Evolutionary conservation across 2,797 vertebrate species (phyloP).

Genomic region (Hydrophis major): DNA sequence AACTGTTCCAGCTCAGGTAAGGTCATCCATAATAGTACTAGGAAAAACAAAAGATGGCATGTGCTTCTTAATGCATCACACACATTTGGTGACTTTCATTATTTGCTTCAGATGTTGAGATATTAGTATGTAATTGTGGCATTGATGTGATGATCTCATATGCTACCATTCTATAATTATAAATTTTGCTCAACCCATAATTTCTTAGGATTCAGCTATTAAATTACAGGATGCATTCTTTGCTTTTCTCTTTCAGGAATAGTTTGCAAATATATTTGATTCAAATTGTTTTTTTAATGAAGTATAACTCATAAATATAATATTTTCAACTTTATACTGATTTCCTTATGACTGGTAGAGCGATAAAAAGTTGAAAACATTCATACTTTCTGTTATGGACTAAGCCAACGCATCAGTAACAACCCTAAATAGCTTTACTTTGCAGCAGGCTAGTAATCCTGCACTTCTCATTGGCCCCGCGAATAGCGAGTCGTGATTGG

Average conservation of each 20-base stretch:
- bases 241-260: neutral
- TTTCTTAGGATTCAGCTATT: neutral
- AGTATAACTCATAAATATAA: slow-evolving; percentile 33
- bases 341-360: slow-evolving; percentile 59
- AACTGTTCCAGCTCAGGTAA: neutral
- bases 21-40: neutral
- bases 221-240: neutral
- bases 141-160: neutral
- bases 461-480: too few species aligned
- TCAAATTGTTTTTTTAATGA: slow-evolving; percentile 6
- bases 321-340: slow-evolving; percentile 40
- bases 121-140: neutral
- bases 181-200: neutral
- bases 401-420: too few species aligned
- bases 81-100: neutral
- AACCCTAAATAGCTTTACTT: too few species aligned
- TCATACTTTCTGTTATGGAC: slow-evolving; percentile 49
- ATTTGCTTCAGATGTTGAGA: neutral
- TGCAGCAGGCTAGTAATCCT: too few species aligned
- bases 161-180: neutral
- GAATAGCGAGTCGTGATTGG: too few species aligned
- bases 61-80: neutral
- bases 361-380: slow-evolving; percentile 63
- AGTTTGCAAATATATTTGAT: slow-evolving; percentile 27
- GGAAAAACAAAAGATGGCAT: neutral